Percentiles rank a stretch among this genome's conserved stretches.
Conservation (phyloP, 2,888 invertebrate species). For the Melipona beecheii region DNA sequence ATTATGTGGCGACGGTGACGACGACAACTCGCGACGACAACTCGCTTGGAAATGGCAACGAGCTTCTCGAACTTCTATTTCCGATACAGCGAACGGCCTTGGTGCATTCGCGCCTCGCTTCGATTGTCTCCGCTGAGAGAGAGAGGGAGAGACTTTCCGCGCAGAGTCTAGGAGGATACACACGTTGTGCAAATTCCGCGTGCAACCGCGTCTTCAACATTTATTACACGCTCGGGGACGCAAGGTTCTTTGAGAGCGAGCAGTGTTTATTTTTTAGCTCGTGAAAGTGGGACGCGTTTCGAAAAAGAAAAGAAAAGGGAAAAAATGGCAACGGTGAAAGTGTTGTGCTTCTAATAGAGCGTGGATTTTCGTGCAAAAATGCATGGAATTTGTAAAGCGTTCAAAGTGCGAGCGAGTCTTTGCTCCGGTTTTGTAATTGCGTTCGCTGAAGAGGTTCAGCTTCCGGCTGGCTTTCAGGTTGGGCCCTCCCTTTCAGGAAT, state of each 20-base stretch:
- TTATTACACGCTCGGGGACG: not conserved
- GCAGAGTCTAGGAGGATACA: constrained; percentile 15
- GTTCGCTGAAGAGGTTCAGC: no score
- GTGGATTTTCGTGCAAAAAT: not conserved
- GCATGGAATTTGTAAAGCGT: not conserved
- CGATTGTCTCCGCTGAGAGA: constrained; percentile 21
- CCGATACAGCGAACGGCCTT: constrained; percentile 29
- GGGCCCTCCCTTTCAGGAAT: not conserved
- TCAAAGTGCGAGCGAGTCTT: no score
- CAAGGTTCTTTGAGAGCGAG: not conserved
- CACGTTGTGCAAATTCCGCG: constrained; percentile 33
- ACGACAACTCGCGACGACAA: constrained; percentile 28
- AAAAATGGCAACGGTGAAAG: no score
- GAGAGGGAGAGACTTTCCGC: constrained; percentile 7
- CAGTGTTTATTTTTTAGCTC: not conserved
- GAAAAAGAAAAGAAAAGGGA: no score
- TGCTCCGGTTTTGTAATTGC: no score
- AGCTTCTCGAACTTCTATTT: constrained; percentile 38
- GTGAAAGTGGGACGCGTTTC: no score
- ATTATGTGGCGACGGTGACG: constrained; percentile 50
- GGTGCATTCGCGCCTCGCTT: constrained; percentile 6
- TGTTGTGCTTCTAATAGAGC: no score
- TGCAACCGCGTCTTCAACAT: constrained; percentile 29
- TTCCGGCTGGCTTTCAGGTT: not conserved
- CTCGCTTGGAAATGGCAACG: constrained; percentile 19